phyloP scores from a whole-genome alignment of 1,140 invertebrate species.

The Gryon sp. region DNA sequence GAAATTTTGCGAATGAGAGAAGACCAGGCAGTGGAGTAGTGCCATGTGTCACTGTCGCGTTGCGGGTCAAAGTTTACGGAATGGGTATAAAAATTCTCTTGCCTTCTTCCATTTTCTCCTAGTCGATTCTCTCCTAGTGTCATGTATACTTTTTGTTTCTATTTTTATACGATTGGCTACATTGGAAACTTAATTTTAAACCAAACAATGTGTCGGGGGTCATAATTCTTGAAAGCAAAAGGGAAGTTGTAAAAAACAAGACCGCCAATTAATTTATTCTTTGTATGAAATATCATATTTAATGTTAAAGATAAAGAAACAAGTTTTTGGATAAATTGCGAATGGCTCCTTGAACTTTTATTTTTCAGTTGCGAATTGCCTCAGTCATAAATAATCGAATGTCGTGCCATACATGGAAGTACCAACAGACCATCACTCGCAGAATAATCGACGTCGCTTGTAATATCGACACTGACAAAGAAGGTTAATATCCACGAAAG shows the following conservation, averaged over 20 bases:
- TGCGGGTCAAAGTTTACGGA: slow-evolving; percentile 51
- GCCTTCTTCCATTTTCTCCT: slow-evolving; percentile 37
- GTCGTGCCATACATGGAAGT: slow-evolving; percentile 27
- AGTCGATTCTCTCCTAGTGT: slow-evolving; percentile 17
- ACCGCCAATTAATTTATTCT: slow-evolving; percentile 12
- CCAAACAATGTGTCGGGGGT: not conserved
- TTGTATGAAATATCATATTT: not conserved
- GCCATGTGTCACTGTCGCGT: slow-evolving; percentile 59
- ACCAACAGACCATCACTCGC: slow-evolving; percentile 36
- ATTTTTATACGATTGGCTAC: slow-evolving; percentile 27
- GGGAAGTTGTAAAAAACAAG: no score
- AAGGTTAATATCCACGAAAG: slow-evolving; percentile 42
- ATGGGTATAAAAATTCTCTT: slow-evolving; percentile 44
- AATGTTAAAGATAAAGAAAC: not conserved
- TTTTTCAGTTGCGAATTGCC: slow-evolving; percentile 23
- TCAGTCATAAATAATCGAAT: slow-evolving; percentile 45
- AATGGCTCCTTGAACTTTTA: slow-evolving; percentile 14
- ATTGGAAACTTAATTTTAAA: slow-evolving; percentile 37
- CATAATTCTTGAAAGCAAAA: slow-evolving; percentile 3
- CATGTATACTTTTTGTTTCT: slow-evolving; percentile 23
- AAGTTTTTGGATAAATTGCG: slow-evolving; percentile 19
- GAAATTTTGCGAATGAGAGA: slow-evolving; percentile 49
- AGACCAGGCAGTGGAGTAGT: slow-evolving; percentile 57
- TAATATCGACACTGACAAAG: slow-evolving; percentile 59
- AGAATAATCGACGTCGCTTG: slow-evolving; percentile 45